These are phyloP conservation scores for Muntiacus reevesi DNA, from an alignment of 2,113 vertebrate genomes.

Conservation along the genomic window DNA sequence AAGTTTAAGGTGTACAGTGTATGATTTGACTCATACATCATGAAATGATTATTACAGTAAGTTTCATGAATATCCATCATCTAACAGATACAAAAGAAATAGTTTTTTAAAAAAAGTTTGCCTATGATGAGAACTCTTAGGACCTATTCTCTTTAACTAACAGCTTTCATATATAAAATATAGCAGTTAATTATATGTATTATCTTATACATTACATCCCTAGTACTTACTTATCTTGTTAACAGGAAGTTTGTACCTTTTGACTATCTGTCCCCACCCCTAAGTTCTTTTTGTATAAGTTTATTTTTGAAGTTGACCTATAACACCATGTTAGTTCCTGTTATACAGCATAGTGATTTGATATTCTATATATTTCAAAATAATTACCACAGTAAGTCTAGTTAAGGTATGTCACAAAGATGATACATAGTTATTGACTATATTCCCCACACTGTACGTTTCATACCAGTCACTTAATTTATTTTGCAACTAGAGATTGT, in stretches of 20 bases:
- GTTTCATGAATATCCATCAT: neutral
- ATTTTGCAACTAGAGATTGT: neutral
- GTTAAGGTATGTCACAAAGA: neutral
- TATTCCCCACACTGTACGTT: neutral
- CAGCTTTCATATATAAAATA: neutral
- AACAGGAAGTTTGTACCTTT: neutral
- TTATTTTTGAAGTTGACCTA: neutral
- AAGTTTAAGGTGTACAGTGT: neutral
- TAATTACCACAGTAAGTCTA: neutral
- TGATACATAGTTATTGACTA: neutral
- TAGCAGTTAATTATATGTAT: neutral
- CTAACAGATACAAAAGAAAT: neutral
- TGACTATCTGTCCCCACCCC: neutral
- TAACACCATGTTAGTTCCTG: neutral
- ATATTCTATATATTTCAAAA: neutral
- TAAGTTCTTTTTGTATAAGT: neutral
- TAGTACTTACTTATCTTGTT: neutral
- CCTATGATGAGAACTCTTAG: neutral
- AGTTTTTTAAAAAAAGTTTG: neutral
- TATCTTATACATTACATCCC: neutral
- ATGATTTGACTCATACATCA: neutral
- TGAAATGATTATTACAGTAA: neutral
- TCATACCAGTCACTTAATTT: neutral
- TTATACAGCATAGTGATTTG: neutral
- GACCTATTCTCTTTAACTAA: neutral